These are phyloP conservation scores for Craterocephalus amniculus DNA, from an alignment of 2,797 vertebrate species.

Conservation along the genomic window DNA sequence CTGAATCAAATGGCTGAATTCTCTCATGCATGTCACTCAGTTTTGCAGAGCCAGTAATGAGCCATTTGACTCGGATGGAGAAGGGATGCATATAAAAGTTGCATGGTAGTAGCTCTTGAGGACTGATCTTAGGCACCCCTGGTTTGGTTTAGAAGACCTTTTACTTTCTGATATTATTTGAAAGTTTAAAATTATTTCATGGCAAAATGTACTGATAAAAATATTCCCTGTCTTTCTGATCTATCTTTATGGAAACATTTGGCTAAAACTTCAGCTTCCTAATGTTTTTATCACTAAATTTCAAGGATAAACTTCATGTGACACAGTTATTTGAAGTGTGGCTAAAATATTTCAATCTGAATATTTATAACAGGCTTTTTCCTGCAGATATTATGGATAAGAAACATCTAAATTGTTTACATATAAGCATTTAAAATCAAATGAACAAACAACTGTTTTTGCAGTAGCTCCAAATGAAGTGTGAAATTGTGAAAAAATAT, in stretches of 20 bases:
- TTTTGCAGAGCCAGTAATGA: too few relatives aligned
- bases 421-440: background rate
- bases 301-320: background rate
- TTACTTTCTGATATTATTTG: background rate
- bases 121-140: too few relatives aligned
- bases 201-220: background rate
- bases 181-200: slow-evolving; percentile 2
- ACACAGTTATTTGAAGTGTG: background rate
- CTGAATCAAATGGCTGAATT: too few relatives aligned
- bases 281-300: background rate
- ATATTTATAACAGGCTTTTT: background rate
- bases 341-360: background rate
- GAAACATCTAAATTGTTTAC: background rate
- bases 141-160: too few relatives aligned
- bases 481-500: background rate
- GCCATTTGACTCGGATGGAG: too few relatives aligned
- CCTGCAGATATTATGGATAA: background rate
- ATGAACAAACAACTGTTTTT: background rate
- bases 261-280: background rate
- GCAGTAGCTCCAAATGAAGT: background rate
- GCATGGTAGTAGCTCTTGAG: too few relatives aligned
- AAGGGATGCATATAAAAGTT: too few relatives aligned
- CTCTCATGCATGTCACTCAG: too few relatives aligned
- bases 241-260: background rate
- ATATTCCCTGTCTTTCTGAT: too few relatives aligned